Percentiles rank a stretch among this genome's conserved stretches.
Conservation (phyloP, 2,797 vertebrate species). For the Coluber constrictor region DNA sequence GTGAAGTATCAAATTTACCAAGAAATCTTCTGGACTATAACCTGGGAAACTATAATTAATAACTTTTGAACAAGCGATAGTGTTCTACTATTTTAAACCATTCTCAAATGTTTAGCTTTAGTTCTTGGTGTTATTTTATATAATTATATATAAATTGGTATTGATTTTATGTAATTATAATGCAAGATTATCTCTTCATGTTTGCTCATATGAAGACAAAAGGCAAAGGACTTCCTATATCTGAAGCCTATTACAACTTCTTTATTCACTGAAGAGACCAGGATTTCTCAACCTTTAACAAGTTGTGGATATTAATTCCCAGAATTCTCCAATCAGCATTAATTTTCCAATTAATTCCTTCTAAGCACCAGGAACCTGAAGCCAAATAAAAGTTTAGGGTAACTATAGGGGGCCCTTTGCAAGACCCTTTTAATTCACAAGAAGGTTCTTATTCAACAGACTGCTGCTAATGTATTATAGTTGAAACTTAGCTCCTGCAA, state of each 20-base stretch:
- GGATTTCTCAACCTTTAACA: background rate
- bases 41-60: background rate
- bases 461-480: background rate
- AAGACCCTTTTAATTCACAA: background rate
- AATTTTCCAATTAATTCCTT: background rate
- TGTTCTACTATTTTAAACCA: background rate
- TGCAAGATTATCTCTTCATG: background rate
- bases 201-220: background rate
- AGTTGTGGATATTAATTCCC: background rate
- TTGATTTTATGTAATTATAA: background rate
- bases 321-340: background rate
- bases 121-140: background rate
- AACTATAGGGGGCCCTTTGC: background rate
- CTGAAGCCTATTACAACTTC: background rate
- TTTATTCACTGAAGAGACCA: background rate
- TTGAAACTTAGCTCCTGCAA: conserved; percentile 7
- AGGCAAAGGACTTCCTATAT: background rate
- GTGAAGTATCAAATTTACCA: background rate
- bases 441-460: background rate
- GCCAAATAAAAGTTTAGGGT: background rate
- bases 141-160: no score
- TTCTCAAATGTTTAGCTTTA: background rate
- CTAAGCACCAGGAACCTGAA: conserved; percentile 11
- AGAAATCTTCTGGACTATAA: background rate
- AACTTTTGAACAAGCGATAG: background rate